Conservation (phyloP, 2,888 invertebrate genomes). For the Glyphotaelius pellucidus region DNA sequence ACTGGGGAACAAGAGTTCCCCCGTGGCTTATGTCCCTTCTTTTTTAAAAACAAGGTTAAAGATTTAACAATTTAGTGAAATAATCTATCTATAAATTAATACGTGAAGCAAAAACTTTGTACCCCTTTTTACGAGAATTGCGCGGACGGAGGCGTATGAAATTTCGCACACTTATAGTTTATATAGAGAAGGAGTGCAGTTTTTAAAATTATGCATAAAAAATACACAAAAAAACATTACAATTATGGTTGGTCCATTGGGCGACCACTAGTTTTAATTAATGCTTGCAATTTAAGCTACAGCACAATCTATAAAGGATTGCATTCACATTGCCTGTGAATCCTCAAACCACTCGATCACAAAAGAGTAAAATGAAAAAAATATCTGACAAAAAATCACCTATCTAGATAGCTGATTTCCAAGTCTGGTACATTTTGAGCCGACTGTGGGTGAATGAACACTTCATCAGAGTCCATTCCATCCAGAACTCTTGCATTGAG, state of each 20-base stretch:
- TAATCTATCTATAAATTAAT: no score
- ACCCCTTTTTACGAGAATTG: no score
- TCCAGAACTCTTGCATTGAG: conserved; percentile 66
- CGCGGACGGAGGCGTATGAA: no score
- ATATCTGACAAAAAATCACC: conserved; percentile 17
- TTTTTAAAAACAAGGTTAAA: neutral
- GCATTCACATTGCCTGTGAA: neutral
- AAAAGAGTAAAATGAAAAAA: neutral
- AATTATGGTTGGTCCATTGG: no score
- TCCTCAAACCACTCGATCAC: neutral
- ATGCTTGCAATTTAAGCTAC: no score
- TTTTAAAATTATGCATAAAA: no score
- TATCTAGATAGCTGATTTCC: conserved; percentile 35
- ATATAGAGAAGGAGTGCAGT: no score
- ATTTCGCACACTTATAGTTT: no score
- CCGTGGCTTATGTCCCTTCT: neutral
- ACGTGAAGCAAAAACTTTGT: no score
- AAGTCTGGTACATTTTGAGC: conserved; percentile 4
- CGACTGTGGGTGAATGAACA: conserved; percentile 51
- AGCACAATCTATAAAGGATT: neutral
- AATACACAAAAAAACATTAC: no score
- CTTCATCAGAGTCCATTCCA: conserved; percentile 67
- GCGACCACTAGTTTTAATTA: no score
- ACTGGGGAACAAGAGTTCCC: neutral
- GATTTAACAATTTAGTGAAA: neutral